A percentile compares a stretch with the other conserved stretches of the same genome.
Evolutionary conservation across 2,113 vertebrate genomes (phyloP).

Genomic region (Oryzias celebensis): DNA sequence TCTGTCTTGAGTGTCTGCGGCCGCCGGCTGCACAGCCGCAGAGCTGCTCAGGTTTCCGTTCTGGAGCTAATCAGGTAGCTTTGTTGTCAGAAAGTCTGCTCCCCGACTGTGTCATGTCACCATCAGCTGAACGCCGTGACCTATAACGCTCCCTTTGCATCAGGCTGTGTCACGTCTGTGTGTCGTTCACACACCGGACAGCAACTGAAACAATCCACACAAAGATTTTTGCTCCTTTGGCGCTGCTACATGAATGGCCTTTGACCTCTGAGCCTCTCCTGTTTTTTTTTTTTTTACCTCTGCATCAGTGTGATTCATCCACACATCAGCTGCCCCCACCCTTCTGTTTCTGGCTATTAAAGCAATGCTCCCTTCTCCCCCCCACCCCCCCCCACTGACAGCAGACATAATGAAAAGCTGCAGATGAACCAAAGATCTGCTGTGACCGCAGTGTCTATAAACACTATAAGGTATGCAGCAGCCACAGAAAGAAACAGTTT

Average conservation of each 20-base stretch:
- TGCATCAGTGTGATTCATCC: too few species aligned
- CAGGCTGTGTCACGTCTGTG: slow-evolving; percentile 22
- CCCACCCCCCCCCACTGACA: too few species aligned
- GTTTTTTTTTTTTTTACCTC: neutral
- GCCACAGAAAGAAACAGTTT: too few species aligned
- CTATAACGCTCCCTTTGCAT: slow-evolving; percentile 35
- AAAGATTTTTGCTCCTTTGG: neutral
- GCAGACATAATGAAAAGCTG: too few species aligned
- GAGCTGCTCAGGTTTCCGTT: slow-evolving; percentile 12
- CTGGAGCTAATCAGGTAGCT: slow-evolving; percentile 51
- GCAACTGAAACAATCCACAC: slow-evolving; percentile 15
- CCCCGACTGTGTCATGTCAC: slow-evolving; percentile 47
- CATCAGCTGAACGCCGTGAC: slow-evolving; percentile 42
- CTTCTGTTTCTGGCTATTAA: too few species aligned
- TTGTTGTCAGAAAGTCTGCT: slow-evolving; percentile 56
- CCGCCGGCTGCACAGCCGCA: slow-evolving; percentile 5
- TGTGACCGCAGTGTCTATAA: too few species aligned
- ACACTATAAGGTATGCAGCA: too few species aligned
- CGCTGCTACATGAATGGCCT: neutral
- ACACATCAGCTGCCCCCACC: too few species aligned
- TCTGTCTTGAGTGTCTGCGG: slow-evolving; percentile 19
- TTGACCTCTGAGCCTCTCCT: slow-evolving; percentile 2
- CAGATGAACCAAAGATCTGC: too few species aligned
- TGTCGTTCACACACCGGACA: neutral
- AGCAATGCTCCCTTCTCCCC: too few species aligned